Evolutionary conservation across 2,113 vertebrate genomes (phyloP).

Genomic region (Notiomystis cincta): DNA sequence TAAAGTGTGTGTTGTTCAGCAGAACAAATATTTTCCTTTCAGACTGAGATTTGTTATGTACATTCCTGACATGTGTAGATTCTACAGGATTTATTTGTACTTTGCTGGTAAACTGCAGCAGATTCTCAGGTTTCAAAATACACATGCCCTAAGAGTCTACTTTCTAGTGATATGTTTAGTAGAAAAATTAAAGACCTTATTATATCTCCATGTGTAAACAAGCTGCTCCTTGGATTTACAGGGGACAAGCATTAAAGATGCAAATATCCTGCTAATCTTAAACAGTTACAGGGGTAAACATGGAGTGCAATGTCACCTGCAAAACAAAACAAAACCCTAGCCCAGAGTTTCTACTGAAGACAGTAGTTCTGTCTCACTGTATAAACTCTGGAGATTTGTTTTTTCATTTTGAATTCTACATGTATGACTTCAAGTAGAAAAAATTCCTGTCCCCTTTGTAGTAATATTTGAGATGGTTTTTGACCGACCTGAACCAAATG

Average conservation of each 20-base stretch:
- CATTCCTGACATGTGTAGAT: not conserved
- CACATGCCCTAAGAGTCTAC: not conserved
- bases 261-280: not conserved
- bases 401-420: not conserved
- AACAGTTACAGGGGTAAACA: not conserved
- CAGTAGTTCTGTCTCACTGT: not conserved
- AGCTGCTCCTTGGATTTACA: not conserved
- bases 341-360: not conserved
- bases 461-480: not conserved
- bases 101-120: not conserved
- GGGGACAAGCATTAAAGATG: not conserved
- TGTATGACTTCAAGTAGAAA: not conserved
- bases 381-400: not conserved
- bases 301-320: not conserved
- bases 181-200: not conserved
- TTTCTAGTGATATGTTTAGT: not conserved
- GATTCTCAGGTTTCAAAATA: not conserved
- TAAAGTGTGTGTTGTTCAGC: not conserved
- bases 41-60: not conserved
- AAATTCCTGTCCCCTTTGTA: not conserved
- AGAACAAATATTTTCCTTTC: slow-evolving; percentile 14
- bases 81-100: not conserved
- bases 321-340: not conserved
- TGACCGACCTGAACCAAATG: not conserved
- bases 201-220: not conserved